Percentiles rank a stretch among this genome's conserved stretches.
Conservation (phyloP, 2,888 invertebrate genomes). For the Agapetus fuscipes region DNA sequence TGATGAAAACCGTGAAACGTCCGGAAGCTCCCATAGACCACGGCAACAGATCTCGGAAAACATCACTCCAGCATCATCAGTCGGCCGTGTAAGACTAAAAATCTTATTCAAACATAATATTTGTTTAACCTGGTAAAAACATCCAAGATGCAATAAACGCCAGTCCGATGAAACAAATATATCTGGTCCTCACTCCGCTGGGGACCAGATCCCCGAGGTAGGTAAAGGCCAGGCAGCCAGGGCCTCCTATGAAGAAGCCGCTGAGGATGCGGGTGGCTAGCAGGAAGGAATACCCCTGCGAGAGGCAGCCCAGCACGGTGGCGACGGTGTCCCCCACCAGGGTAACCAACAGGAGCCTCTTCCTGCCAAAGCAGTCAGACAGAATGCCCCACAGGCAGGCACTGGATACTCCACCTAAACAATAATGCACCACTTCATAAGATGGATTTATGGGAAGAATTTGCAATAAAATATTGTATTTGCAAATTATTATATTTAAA, state of each 20-base stretch:
- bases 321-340: constrained; percentile 42
- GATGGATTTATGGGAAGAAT: no score
- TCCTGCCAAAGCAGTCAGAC: constrained; percentile 58
- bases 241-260: constrained; percentile 51
- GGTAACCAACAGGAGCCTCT: constrained; percentile 43
- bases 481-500: no score
- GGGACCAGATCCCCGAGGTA: constrained; percentile 60
- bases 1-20: no score
- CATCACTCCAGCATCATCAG: no score
- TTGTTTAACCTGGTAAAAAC: constrained; percentile 49
- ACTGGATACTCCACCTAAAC: constrained; percentile 54
- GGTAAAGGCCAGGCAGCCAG: constrained; percentile 50
- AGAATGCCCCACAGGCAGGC: constrained; percentile 67
- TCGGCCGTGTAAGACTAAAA: no score
- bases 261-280: constrained; percentile 48
- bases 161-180: constrained; percentile 53
- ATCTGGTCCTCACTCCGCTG: constrained; percentile 44
- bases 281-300: constrained; percentile 29
- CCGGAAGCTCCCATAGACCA: no score
- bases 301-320: constrained; percentile 41
- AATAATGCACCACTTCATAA: no score
- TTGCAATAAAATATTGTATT: no score
- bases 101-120: constrained; percentile 5
- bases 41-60: no score
- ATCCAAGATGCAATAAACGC: constrained; percentile 56